Conservation (phyloP, 2,797 vertebrate species). For the Muscicapa striata region DNA sequence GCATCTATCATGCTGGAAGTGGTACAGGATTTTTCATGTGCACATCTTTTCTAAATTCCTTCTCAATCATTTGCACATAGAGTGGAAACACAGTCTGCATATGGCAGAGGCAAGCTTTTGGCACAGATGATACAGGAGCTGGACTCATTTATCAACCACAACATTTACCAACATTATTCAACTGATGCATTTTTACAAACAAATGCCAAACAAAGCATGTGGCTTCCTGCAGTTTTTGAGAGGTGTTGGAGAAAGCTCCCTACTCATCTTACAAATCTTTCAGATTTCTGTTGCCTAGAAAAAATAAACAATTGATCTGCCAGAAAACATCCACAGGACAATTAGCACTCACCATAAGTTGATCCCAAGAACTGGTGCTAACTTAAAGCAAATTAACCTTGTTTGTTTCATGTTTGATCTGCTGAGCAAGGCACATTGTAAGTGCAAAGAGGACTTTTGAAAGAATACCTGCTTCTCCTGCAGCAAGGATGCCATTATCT, state of each 20-base stretch:
- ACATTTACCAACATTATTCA: conserved; percentile 17
- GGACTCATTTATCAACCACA: background rate
- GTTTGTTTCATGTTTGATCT: background rate
- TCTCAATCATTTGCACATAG: background rate
- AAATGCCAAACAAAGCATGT: background rate
- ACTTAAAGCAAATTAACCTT: background rate
- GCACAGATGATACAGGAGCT: background rate
- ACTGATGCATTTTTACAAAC: background rate
- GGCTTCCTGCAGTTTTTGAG: background rate
- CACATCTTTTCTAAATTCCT: conserved; percentile 15
- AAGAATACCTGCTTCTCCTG: background rate
- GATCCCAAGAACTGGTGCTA: background rate
- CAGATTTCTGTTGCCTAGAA: background rate
- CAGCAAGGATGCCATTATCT: background rate
- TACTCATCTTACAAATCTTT: background rate
- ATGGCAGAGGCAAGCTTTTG: conserved; percentile 1
- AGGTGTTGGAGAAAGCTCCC: background rate
- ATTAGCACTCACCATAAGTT: background rate
- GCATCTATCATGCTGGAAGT: background rate
- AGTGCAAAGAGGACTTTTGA: background rate
- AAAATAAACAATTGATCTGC: background rate
- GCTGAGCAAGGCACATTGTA: background rate
- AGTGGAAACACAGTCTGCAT: background rate
- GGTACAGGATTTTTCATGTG: background rate
- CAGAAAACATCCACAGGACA: background rate